These are phyloP conservation scores for Sebastes trivittatus DNA, from an alignment of 2,797 vertebrate genomes.

Conservation along the genomic window DNA sequence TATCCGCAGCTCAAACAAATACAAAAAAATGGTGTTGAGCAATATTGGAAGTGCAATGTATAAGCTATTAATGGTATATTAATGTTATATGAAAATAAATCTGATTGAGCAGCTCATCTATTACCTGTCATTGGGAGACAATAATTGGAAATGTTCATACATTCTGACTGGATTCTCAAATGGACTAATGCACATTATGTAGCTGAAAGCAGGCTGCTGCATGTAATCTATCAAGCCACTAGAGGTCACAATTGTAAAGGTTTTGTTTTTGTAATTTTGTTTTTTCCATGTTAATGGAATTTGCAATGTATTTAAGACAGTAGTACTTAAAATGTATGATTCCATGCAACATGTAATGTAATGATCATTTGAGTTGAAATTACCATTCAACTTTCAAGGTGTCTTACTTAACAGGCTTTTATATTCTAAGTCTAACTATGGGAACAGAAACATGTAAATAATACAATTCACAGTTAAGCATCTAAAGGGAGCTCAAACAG, in stretches of 20 bases:
- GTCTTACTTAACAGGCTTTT: too few species aligned
- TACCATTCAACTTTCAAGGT: neutral
- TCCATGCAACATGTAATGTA: neutral
- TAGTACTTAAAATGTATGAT: neutral
- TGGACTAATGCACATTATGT: neutral
- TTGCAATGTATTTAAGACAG: neutral
- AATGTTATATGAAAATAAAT: neutral
- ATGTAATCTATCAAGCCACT: conserved; percentile 16
- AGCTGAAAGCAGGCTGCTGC: neutral
- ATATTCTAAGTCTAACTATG: too few species aligned
- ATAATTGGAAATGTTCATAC: neutral
- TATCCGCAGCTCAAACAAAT: too few species aligned
- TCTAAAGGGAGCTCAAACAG: too few species aligned
- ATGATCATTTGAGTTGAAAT: neutral
- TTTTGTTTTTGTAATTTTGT: neutral
- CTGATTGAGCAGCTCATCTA: neutral
- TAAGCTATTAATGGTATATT: too few species aligned
- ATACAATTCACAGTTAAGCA: too few species aligned
- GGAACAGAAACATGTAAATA: too few species aligned
- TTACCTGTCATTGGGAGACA: neutral
- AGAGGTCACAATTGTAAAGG: conserved; percentile 37
- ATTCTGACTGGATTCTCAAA: neutral
- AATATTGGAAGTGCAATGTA: too few species aligned
- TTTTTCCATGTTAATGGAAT: neutral
- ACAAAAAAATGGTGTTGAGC: too few species aligned